These are phyloP conservation scores for Rachycentron canadum DNA, from an alignment of 2,797 vertebrate species.

Conservation along the genomic window DNA sequence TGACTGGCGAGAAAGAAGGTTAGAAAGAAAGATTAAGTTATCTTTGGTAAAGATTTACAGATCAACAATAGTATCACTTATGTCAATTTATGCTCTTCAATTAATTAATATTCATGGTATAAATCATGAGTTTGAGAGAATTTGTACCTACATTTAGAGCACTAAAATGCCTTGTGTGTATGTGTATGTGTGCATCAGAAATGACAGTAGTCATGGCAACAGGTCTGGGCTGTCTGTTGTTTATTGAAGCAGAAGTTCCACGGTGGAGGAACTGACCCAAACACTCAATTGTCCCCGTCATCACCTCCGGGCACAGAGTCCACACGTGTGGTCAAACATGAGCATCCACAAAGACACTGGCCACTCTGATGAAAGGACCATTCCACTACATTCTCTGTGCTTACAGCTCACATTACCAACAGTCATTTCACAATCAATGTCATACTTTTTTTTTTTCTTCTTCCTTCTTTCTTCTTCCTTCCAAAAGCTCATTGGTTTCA, in stretches of 20 bases:
- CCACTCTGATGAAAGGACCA: not conserved
- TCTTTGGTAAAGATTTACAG: too few species aligned
- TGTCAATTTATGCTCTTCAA: not conserved
- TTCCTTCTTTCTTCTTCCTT: too few species aligned
- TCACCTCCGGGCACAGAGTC: not conserved
- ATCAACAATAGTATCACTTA: not conserved
- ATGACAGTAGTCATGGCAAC: conserved; percentile 57
- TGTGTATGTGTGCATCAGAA: conserved; percentile 25
- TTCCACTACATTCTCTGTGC: not conserved
- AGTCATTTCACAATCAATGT: not conserved
- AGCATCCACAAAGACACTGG: not conserved
- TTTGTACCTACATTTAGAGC: not conserved
- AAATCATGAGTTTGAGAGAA: not conserved
- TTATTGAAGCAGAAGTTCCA: conserved; percentile 41
- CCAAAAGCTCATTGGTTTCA: not conserved
- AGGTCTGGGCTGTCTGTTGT: conserved; percentile 26
- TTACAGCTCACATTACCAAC: not conserved
- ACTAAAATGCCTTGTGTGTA: not conserved
- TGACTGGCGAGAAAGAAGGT: too few species aligned
- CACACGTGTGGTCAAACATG: not conserved
- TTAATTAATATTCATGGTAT: not conserved
- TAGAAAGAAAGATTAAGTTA: too few species aligned
- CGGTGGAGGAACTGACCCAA: conserved; percentile 11
- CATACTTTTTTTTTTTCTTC: too few species aligned
- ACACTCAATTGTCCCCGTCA: conserved; percentile 1